Evolutionary conservation across 2,888 invertebrate species (phyloP).

Genomic region (Acanthosepion lycidas): DNA sequence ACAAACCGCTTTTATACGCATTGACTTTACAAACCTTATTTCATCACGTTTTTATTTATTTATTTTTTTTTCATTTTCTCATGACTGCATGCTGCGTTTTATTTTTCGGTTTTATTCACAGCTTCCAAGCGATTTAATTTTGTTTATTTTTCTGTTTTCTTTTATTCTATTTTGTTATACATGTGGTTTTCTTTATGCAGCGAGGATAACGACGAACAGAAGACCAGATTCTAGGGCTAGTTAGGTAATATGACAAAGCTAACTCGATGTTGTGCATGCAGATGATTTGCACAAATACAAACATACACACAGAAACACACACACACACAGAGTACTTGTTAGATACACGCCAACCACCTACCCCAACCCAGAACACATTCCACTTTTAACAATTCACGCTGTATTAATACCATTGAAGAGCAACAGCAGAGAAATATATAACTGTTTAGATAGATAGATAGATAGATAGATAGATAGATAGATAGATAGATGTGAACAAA

Average conservation of each 20-base stretch:
- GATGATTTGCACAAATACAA: not conserved
- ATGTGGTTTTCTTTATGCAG: slow-evolving; percentile 37
- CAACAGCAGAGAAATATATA: too few species aligned
- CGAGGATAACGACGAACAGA: slow-evolving; percentile 34
- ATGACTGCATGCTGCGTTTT: not conserved
- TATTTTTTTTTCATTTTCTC: not conserved
- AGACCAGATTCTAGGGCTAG: slow-evolving; percentile 43
- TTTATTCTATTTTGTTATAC: not conserved
- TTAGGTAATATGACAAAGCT: slow-evolving; percentile 38
- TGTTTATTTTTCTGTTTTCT: not conserved
- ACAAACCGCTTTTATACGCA: not conserved
- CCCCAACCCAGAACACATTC: not conserved
- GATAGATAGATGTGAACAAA: too few species aligned
- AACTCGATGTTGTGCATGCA: not conserved
- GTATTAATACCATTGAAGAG: not conserved
- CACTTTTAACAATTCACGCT: not conserved
- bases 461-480: not conserved
- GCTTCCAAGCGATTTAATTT: not conserved
- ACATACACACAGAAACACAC: too few species aligned
- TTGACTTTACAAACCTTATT: not conserved
- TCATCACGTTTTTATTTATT: not conserved
- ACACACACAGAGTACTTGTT: not conserved
- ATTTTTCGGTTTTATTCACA: not conserved
- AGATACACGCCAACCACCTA: not conserved
- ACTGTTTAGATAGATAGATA: not conserved